Evolutionary conservation across 2,113 vertebrate species (phyloP), one percentile per base, ranked within the genome.

Genomic region (Chaenogobius annularis): DNA sequence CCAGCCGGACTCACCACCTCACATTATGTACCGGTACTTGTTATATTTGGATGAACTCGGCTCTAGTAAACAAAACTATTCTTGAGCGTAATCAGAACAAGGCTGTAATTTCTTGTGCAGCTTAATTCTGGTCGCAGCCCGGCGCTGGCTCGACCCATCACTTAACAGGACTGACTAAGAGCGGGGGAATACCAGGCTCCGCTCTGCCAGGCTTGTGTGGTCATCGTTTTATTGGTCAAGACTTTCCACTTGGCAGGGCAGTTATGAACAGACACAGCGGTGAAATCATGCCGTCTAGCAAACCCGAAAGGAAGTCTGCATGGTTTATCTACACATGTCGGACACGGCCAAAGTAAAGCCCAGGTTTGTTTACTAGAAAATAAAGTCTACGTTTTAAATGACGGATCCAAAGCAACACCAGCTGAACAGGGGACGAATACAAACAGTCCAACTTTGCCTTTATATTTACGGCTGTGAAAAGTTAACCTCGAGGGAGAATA

Each of bases 201-300:
- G 44, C 70, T 63, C 62, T 80, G 80, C 77, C 79, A 79, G 50
- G 64, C 56, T 47, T 58, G 79, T 70, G 79, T 69, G 74, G 75
- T 77, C 85, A 84, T 83, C 66, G 56, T 77, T 80, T 87, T 83
- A 80, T 79, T 71, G 22, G 58, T 72, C 79, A 90, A 78, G 77
- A 89, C 90, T 88, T 82, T 88, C 77, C 79, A 81, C 82, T 88
- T 82, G 84, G 86, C 85, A 88, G 72, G 56, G 43, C 22, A 69
- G 65, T 66, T 63, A 66, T 70, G 59, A 66, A 68, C 78, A 72
- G 40, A 68, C 15, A 9, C 20, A 12, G 55, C 50, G 70, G 65
- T 50, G 65, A 70, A 65, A 47, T 81, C 75, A 20, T 54, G 50
- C 50, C 19, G 50, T 67, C 65, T 23, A 58, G 55, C 31, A 46